A percentile compares a stretch with the other conserved stretches of the same genome.
Evolutionary conservation across 1,140 invertebrate genomes (phyloP).

Genomic region (Pteromalus puparum): DNA sequence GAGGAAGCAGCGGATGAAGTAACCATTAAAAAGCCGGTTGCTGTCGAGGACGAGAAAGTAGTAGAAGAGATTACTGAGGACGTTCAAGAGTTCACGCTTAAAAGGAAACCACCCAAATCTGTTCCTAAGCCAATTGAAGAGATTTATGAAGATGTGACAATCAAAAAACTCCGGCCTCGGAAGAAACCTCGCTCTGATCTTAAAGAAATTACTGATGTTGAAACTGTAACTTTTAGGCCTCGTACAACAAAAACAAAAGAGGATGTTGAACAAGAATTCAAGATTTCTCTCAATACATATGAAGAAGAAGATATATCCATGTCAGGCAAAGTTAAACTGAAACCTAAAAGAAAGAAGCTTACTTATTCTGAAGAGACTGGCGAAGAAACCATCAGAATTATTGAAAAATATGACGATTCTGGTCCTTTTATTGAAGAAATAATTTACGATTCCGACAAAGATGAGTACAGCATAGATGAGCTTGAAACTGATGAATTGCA

Average conservation of each 20-base stretch:
- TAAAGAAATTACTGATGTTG: conserved; percentile 82
- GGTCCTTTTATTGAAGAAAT: conserved; percentile 83
- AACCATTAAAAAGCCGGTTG: conserved; percentile 55
- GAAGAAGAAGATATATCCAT: conserved; percentile 91
- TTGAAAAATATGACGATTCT: conserved; percentile 81
- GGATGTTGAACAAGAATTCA: conserved; percentile 91
- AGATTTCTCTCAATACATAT: conserved; percentile 87
- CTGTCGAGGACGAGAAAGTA: conserved; percentile 55
- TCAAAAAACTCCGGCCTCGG: conserved; percentile 82
- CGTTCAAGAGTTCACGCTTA: conserved; percentile 70
- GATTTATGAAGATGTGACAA: conserved; percentile 82
- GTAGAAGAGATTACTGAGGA: conserved; percentile 57
- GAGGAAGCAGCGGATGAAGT: conserved; percentile 66
- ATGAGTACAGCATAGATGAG: conserved; percentile 76
- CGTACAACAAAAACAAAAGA: conserved; percentile 84
- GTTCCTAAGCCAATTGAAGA: conserved; percentile 80
- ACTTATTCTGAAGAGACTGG: conserved; percentile 84
- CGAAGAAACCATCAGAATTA: conserved; percentile 83
- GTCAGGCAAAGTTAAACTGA: conserved; percentile 88
- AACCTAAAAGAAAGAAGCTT: conserved; percentile 79
- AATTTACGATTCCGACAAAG: conserved; percentile 79
- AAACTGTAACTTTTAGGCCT: conserved; percentile 85
- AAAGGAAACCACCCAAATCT: conserved; percentile 70
- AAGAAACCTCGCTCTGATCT: conserved; percentile 79
- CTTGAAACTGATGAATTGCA: conserved; percentile 78